phyloP scores from a whole-genome alignment of 2,888 invertebrate genomes.

The Mesodorylaimus sp. region DNA sequence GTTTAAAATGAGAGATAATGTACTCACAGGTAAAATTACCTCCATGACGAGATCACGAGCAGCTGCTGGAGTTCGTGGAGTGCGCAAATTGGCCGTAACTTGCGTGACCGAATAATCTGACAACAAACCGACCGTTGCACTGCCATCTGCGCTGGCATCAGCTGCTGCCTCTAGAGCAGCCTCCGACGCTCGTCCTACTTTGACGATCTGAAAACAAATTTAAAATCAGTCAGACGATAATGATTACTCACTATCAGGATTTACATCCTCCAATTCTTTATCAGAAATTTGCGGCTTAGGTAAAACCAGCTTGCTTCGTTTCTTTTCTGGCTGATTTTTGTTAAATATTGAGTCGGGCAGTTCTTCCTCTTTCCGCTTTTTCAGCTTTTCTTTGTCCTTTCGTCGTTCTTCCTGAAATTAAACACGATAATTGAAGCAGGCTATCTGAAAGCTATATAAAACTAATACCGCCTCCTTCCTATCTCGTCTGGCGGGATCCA shows the following conservation, averaged over 20 bases:
- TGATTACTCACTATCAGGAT: too few species aligned
- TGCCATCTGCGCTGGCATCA: slow-evolving; percentile 48
- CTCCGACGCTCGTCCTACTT: slow-evolving; percentile 51
- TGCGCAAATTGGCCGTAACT: slow-evolving; percentile 41
- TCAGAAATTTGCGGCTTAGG: slow-evolving; percentile 94
- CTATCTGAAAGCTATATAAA: slow-evolving; percentile 2
- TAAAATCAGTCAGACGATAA: background rate
- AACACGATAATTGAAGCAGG: slow-evolving; percentile 20
- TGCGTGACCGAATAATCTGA: slow-evolving; percentile 61
- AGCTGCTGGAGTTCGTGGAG: slow-evolving; percentile 61
- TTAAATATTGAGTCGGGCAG: slow-evolving; percentile 46
- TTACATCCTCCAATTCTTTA: slow-evolving; percentile 44
- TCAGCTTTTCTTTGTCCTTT: slow-evolving; percentile 83
- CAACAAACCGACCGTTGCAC: slow-evolving; percentile 63
- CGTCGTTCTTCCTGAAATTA: slow-evolving; percentile 55
- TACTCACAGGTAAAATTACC: slow-evolving; percentile 21
- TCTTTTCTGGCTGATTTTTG: slow-evolving; percentile 56
- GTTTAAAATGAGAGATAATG: slow-evolving; percentile 8
- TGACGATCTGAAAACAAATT: slow-evolving; percentile 51
- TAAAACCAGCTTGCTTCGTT: slow-evolving; percentile 80
- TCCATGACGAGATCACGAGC: slow-evolving; percentile 52
- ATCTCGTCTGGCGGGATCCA: slow-evolving; percentile 72
- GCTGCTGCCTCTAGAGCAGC: slow-evolving; percentile 53
- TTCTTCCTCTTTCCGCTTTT: slow-evolving; percentile 85
- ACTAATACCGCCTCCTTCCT: slow-evolving; percentile 63